These are phyloP conservation scores for Trimorus sp. DNA, from an alignment of 2,888 invertebrate genomes.

Conservation along the genomic window DNA sequence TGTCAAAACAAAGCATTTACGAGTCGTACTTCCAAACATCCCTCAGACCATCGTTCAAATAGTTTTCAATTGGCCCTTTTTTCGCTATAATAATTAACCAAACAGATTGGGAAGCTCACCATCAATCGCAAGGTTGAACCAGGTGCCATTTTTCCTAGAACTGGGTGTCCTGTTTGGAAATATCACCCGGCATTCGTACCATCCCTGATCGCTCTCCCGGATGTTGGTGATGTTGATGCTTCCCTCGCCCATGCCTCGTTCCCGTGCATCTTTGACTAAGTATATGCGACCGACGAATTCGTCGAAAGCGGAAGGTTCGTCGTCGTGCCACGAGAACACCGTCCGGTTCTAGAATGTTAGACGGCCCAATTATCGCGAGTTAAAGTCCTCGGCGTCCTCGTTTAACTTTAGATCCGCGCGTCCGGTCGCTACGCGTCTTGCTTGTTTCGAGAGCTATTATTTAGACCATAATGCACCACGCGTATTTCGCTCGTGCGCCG, in stretches of 20 bases:
- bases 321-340: conserved; percentile 92
- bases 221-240: conserved; percentile 93
- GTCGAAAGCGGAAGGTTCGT: conserved; percentile 86
- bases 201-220: conserved; percentile 93
- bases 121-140: conserved; percentile 93
- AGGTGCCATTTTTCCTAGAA: conserved; percentile 93
- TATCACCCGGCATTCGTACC: conserved; percentile 94
- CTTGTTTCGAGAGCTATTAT: conserved; percentile 49
- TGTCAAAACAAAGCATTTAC: too few relatives aligned
- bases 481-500: too few relatives aligned
- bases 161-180: conserved; percentile 95
- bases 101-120: conserved; percentile 83
- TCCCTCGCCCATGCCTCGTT: conserved; percentile 85
- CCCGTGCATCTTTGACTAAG: conserved; percentile 84
- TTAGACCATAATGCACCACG: conserved; percentile 7
- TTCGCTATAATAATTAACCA: not conserved
- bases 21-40: not conserved
- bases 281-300: conserved; percentile 89
- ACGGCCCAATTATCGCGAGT: conserved; percentile 71
- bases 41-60: not conserved
- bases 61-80: conserved; percentile 8
- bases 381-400: conserved; percentile 66
- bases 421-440: conserved; percentile 65
- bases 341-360: conserved; percentile 86
- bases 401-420: conserved; percentile 68